Percentiles rank a stretch among this genome's conserved stretches.
Conservation (phyloP, 2,113 vertebrate genomes). For the Istiophorus platypterus region DNA sequence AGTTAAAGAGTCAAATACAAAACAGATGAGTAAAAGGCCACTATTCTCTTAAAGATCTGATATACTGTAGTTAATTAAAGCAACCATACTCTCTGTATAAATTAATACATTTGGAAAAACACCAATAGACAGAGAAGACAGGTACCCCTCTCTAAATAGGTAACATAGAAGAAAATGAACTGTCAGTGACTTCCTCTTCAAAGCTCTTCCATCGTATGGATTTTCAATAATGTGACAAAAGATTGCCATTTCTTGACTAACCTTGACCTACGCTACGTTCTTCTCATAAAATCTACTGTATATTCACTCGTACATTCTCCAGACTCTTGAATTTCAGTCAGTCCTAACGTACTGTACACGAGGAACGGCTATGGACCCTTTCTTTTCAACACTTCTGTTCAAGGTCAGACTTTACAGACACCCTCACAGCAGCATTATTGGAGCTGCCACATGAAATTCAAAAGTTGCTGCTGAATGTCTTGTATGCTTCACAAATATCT, state of each 20-base stretch:
- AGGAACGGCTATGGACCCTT: neutral
- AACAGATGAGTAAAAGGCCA: too few species aligned
- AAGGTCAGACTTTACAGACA: neutral
- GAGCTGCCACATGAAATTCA: constrained; percentile 8
- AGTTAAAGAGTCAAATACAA: neutral
- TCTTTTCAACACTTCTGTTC: neutral
- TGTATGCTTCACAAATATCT: neutral
- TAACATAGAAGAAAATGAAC: constrained; percentile 4
- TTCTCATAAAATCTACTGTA: neutral
- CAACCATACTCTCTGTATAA: neutral
- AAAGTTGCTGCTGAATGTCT: constrained; percentile 27
- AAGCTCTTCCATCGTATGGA: constrained; percentile 7
- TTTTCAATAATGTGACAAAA: constrained; percentile 17
- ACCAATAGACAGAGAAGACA: neutral
- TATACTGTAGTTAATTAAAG: neutral
- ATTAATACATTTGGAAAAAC: too few species aligned
- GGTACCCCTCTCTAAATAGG: neutral
- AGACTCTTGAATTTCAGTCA: constrained; percentile 2
- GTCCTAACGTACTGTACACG: neutral
- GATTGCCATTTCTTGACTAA: constrained; percentile 6
- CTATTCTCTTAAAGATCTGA: neutral
- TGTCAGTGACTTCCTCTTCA: constrained; percentile 23
- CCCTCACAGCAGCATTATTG: neutral
- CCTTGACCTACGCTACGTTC: neutral
- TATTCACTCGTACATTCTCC: neutral